Conservation (phyloP, 2,113 vertebrate species). For the Leptodactylus fuscus region DNA sequence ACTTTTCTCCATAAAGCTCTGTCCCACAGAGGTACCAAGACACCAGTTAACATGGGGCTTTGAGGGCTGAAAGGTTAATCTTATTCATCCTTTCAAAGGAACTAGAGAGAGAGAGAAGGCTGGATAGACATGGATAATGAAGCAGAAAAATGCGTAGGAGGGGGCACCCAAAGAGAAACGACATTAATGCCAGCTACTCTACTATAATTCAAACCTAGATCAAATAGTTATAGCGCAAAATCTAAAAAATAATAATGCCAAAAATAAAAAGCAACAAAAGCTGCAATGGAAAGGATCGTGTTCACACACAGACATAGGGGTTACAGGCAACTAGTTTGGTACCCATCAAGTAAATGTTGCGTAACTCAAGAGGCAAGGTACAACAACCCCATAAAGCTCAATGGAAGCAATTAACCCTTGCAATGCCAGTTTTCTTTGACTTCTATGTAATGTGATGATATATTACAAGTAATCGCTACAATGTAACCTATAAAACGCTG, state of each 20-base stretch:
- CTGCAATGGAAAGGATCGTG: neutral
- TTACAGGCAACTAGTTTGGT: neutral
- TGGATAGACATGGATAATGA: slow-evolving; percentile 29
- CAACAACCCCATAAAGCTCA: neutral
- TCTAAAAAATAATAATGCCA: neutral
- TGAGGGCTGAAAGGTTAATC: slow-evolving; percentile 28
- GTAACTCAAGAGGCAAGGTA: neutral
- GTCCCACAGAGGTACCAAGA: neutral
- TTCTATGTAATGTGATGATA: neutral
- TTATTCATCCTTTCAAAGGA: slow-evolving; percentile 32
- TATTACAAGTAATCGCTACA: no score
- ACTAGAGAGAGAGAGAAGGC: neutral
- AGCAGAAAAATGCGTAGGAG: slow-evolving; percentile 33
- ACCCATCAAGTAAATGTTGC: neutral
- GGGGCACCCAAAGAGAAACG: neutral
- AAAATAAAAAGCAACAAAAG: neutral
- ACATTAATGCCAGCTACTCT: neutral
- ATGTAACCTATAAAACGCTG: no score
- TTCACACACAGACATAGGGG: neutral
- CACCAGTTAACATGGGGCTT: slow-evolving; percentile 6
- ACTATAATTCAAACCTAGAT: neutral
- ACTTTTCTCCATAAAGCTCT: neutral
- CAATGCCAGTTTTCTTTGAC: neutral
- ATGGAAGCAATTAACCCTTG: neutral
- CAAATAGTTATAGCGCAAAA: neutral